These are phyloP conservation scores for Drosophila lutescens DNA, from an alignment of 2,888 invertebrate genomes.

Conservation along the genomic window DNA sequence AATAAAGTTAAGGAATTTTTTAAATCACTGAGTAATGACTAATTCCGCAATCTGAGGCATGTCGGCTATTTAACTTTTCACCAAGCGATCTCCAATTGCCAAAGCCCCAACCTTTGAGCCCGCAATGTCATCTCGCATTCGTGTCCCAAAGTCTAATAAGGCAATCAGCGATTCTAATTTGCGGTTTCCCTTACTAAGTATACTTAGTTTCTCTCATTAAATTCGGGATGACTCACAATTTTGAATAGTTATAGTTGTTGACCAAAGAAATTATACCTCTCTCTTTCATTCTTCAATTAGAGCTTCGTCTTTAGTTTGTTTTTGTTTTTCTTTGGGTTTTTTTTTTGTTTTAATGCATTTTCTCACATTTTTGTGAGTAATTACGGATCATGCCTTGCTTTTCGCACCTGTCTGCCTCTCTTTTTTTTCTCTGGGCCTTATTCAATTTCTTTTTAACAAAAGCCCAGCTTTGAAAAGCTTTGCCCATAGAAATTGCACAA, in stretches of 20 bases:
- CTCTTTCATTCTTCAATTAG: conserved; percentile 3
- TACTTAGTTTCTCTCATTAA: conserved; percentile 37
- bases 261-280: conserved; percentile 17
- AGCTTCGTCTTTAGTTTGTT: neutral
- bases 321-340: neutral
- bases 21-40: too few relatives aligned
- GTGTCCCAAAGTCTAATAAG: conserved; percentile 29
- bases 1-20: too few relatives aligned
- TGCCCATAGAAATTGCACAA: conserved; percentile 18
- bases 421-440: conserved; percentile 14
- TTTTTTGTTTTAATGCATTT: conserved; percentile 13
- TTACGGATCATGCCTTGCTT: conserved; percentile 13
- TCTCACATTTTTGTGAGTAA: conserved; percentile 33
- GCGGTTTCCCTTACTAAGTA: conserved; percentile 17
- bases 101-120: conserved; percentile 30
- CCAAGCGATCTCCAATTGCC: neutral
- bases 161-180: conserved; percentile 31
- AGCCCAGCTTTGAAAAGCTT: conserved; percentile 49
- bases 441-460: conserved; percentile 41
- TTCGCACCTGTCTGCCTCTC: conserved; percentile 23
- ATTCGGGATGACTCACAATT: conserved; percentile 12
- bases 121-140: conserved; percentile 7
- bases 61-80: conserved; percentile 1
- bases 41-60: neutral
- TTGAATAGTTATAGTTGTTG: conserved; percentile 12